Percentiles rank a stretch among this genome's conserved stretches.
These are phyloP conservation scores for Harlomillsia oculata DNA, from an alignment of 1,140 invertebrate species.

Conservation along the genomic window DNA sequence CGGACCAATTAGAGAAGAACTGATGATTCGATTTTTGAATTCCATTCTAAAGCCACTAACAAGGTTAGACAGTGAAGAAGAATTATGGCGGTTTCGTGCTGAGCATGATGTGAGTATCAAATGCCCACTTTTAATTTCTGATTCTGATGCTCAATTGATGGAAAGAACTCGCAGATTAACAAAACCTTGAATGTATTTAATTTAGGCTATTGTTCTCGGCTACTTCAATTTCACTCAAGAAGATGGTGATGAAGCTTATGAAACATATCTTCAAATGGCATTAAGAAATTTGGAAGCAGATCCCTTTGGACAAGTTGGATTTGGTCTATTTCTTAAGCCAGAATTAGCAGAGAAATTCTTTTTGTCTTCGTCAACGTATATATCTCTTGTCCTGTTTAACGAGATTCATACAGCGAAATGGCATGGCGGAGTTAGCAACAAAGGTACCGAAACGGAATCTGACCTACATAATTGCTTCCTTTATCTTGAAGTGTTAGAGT, in stretches of 20 bases:
- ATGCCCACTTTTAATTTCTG: too few relatives aligned
- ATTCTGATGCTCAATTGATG: too few relatives aligned
- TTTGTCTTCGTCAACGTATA: constrained; percentile 24
- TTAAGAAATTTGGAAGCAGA: constrained; percentile 32
- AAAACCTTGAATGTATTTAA: too few relatives aligned
- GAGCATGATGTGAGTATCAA: constrained; percentile 31
- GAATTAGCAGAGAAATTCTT: constrained; percentile 32
- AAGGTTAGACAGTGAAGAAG: constrained; percentile 32
- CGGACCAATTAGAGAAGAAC: constrained; percentile 30
- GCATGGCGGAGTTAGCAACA: constrained; percentile 13
- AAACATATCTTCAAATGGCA: constrained; percentile 33
- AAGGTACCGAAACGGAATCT: too few relatives aligned
- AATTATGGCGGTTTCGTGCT: constrained; percentile 32
- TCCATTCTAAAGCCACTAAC: constrained; percentile 28
- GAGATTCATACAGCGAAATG: constrained; percentile 36
- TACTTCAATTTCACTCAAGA: constrained; percentile 28
- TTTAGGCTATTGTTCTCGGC: constrained; percentile 29
- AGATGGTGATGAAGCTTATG: constrained; percentile 15
- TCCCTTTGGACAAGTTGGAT: constrained; percentile 35
- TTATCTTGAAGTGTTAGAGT: too few relatives aligned
- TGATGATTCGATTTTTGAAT: constrained; percentile 32
- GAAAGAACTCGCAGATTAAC: too few relatives aligned
- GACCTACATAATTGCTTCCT: too few relatives aligned
- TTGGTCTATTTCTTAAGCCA: constrained; percentile 22
- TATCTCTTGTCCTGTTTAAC: constrained; percentile 35